phyloP scores from a whole-genome alignment of 2,113 vertebrate species.

The Embiotoca jacksoni region DNA sequence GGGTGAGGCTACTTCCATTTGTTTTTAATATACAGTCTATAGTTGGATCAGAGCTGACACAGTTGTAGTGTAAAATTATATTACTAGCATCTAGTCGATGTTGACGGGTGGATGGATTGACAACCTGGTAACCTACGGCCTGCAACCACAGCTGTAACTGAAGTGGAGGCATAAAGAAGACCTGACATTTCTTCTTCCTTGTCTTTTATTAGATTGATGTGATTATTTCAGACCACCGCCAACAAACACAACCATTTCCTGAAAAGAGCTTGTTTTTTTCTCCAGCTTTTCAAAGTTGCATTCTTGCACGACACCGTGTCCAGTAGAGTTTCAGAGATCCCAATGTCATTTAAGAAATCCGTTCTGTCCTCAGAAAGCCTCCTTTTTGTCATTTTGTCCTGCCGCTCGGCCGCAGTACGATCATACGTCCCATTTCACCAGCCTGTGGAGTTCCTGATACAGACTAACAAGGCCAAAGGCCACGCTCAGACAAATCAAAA shows the following conservation, averaged over 20 bases:
- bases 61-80: no score
- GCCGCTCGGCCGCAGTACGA: constrained; percentile 5
- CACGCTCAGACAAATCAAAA: constrained; percentile 57
- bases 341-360: background rate
- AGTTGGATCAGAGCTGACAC: no score
- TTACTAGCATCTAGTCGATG: no score
- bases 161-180: no score
- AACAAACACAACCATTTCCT: background rate
- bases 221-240: background rate
- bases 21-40: no score
- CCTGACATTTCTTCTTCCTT: background rate
- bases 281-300: no score
- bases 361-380: background rate
- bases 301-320: no score
- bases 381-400: background rate
- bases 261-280: no score
- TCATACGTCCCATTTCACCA: constrained; percentile 27
- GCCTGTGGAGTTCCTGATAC: constrained; percentile 48
- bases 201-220: background rate
- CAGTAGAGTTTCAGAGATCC: background rate
- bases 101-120: no score
- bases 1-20: no score
- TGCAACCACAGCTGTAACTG: no score
- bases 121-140: no score
- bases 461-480: constrained; percentile 58